Evolutionary conservation across 2,888 invertebrate genomes (phyloP), one percentile per base, ranked within the genome.

Genomic region (Epsilonema sp.): DNA sequence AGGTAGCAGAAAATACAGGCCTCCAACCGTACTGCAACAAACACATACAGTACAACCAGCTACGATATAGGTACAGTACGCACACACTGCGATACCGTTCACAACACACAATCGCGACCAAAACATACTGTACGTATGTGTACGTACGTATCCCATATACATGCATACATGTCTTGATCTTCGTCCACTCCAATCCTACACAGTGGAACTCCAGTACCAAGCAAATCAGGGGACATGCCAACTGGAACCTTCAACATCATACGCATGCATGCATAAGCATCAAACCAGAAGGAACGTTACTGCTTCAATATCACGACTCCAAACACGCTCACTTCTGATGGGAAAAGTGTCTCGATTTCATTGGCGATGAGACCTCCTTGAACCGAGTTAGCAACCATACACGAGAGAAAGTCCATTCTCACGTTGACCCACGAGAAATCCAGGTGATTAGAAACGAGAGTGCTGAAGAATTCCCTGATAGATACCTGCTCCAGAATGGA

Each of bases 1-100:
- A 31, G 64, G 64, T 25, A 62, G 42, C 8, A 58, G 56, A 49
- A 67, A 67, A 50, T 67, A 67, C 37, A 64, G 46, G n/a, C 62
- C 60, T 19, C 65, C 64, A 5, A 59, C 54, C 41, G 45, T 47
- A 37, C 58, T 58, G 22, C 48, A 40, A 26, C n/a, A 40, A n/a
- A 46, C 19, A 19, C 11, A 19, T 5, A 8, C 19, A n/a, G n/a
- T n/a, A n/a, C n/a, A n/a, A n/a, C n/a, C n/a, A n/a, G n/a, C n/a
- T n/a, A n/a, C n/a, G n/a, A n/a, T n/a, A n/a, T n/a, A n/a, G n/a
- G n/a, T n/a, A n/a, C n/a, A n/a, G n/a, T n/a, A n/a, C n/a, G n/a
- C n/a, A n/a, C n/a, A n/a, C n/a, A n/a, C n/a, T n/a, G n/a, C n/a
- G n/a, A n/a, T n/a, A n/a, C n/a, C n/a, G n/a, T n/a, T n/a, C n/a